These are phyloP conservation scores for Nothura maculosa DNA, from an alignment of 2,797 vertebrate genomes.

Conservation along the genomic window DNA sequence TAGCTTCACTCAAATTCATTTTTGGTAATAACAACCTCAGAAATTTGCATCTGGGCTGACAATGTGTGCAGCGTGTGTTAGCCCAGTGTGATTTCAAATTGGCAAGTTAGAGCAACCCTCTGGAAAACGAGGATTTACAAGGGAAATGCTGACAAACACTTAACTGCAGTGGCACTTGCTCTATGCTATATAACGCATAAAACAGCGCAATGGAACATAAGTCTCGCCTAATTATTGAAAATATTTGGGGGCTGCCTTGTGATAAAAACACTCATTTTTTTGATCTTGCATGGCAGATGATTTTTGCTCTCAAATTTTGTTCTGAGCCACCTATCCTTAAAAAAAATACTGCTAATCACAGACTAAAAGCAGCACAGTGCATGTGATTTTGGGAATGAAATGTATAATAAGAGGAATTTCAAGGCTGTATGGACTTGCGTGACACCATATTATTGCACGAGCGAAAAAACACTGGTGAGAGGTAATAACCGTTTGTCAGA, in stretches of 20 bases:
- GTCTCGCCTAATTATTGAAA: constrained; percentile 59
- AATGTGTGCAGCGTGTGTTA: constrained; percentile 29
- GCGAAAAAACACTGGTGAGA: constrained; percentile 41
- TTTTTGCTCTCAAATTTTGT: constrained; percentile 1
- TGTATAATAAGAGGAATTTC: constrained; percentile 45
- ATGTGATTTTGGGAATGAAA: neutral
- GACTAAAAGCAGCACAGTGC: neutral
- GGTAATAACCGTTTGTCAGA: constrained; percentile 63
- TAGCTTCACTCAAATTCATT: constrained; percentile 73
- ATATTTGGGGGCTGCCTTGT: constrained; percentile 54
- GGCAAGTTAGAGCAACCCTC: constrained; percentile 55
- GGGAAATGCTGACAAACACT: constrained; percentile 64
- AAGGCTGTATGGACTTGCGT: constrained; percentile 50
- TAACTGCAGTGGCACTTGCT: constrained; percentile 51
- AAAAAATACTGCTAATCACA: constrained; percentile 8
- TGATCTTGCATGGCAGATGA: neutral
- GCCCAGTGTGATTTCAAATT: constrained; percentile 64
- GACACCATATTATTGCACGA: constrained; percentile 59
- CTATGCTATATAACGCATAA: constrained; percentile 19
- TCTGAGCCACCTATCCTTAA: constrained; percentile 37
- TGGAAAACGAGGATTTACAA: constrained; percentile 65
- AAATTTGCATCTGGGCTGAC: constrained; percentile 70
- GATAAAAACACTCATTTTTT: constrained; percentile 1
- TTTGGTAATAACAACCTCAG: constrained; percentile 69
- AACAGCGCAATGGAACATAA: constrained; percentile 52